Conservation (phyloP, 2,797 vertebrate genomes). For the Eutrigla gurnardus region DNA sequence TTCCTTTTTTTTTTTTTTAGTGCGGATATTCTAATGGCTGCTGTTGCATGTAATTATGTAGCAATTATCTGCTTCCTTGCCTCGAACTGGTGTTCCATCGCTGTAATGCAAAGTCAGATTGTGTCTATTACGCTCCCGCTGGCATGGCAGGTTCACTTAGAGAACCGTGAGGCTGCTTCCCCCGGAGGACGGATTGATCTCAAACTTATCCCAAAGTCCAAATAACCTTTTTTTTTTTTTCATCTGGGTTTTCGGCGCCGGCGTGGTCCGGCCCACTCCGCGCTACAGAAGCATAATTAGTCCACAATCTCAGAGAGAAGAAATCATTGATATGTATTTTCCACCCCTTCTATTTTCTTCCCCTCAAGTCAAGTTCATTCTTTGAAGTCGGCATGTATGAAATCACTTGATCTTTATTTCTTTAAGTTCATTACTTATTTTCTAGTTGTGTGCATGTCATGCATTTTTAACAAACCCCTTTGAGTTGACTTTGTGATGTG, state of each 20-base stretch:
- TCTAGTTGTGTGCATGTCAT: conserved; percentile 95
- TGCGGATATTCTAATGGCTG: conserved; percentile 79
- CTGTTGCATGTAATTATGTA: conserved; percentile 82
- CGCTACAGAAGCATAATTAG: conserved; percentile 73
- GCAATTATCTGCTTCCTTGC: conserved; percentile 84
- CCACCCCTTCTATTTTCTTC: conserved; percentile 67
- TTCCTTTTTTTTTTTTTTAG: conserved; percentile 66
- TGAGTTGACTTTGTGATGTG: conserved; percentile 96
- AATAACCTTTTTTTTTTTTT: conserved; percentile 49
- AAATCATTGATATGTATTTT: conserved; percentile 80
- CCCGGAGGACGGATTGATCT: conserved; percentile 35
- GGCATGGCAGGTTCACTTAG: conserved; percentile 52
- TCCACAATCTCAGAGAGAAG: conserved; percentile 60
- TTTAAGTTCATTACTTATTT: conserved; percentile 96
- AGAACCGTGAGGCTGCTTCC: conserved; percentile 33
- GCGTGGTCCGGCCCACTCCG: conserved; percentile 45
- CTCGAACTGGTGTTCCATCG: conserved; percentile 69
- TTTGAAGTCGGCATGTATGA: conserved; percentile 94
- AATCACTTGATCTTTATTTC: conserved; percentile 96
- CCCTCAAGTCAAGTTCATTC: conserved; percentile 88
- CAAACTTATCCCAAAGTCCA: conserved; percentile 49
- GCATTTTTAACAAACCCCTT: conserved; percentile 98
- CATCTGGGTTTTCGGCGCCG: conserved; percentile 34
- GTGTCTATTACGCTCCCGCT: conserved; percentile 60
- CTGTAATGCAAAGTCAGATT: conserved; percentile 72